A percentile compares a stretch with the other conserved stretches of the same genome.
Evolutionary conservation across 2,113 vertebrate genomes (phyloP).

Genomic region (Calonectris borealis): DNA sequence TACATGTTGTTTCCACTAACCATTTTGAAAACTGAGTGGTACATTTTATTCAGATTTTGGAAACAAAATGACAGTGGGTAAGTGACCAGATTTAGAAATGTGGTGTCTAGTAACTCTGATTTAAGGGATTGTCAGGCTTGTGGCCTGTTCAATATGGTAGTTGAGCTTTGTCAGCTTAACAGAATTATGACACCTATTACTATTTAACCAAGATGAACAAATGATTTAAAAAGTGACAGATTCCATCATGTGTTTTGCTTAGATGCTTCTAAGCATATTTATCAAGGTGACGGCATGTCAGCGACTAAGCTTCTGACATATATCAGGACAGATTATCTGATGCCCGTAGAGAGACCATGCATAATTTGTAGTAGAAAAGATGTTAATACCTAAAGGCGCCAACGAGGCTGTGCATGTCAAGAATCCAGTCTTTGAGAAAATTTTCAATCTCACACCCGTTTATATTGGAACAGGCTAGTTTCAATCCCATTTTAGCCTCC

Average conservation of each 20-base stretch:
- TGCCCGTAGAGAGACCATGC: background rate
- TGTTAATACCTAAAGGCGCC: background rate
- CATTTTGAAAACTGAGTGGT: conserved; percentile 13
- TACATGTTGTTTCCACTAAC: conserved; percentile 27
- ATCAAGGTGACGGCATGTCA: background rate
- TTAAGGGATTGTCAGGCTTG: background rate
- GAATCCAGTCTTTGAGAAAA: background rate
- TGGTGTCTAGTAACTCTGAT: conserved; percentile 26
- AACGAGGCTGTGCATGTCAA: background rate
- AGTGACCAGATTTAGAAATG: conserved; percentile 19
- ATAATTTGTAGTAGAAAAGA: background rate
- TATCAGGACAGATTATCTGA: background rate
- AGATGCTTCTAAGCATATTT: conserved; percentile 27
- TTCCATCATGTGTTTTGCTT: background rate
- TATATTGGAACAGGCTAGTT: background rate
- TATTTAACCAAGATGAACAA: background rate
- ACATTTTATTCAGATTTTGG: conserved; percentile 23
- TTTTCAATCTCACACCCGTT: background rate
- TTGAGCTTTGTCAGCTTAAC: background rate
- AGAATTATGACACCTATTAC: background rate
- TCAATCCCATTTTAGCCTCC: background rate
- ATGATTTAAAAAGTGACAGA: background rate
- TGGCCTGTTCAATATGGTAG: background rate
- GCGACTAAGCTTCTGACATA: background rate
- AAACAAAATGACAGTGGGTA: conserved; percentile 21